Base-by-base conservation (phyloP, 2,797 vertebrate species). In the Amblyopsis hoosieri region DNA sequence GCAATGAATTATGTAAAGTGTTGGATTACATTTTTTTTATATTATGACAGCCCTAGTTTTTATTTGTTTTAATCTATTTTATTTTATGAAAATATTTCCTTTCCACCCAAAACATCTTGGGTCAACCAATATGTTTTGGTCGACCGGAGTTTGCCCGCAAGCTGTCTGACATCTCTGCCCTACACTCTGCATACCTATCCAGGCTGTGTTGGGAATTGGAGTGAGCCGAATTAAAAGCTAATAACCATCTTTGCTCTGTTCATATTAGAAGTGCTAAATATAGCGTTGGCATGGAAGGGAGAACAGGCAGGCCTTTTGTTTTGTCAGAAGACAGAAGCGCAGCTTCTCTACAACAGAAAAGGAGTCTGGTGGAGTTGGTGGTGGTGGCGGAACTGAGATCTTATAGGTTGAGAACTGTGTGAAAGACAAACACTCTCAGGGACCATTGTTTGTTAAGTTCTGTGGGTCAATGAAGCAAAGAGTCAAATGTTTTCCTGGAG, bases 401-500 rank as follows among this genome's bases (percentile, higher is more conserved):
- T 70, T 15, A 23, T 45, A 64, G 52, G 58, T 54, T 60, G 23
- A 57, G 65, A 78, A 57, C 76, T 68, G 64, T 64, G 54, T 63
- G 66, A 71, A 72, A 54, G 60, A 60, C 55, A 71, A 72, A 54
- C 59, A 60, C 57, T 70, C 68, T 75, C 59, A 8, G 49, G 33
- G 63, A 37, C 11, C 31, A 56, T 55, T 59, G 71, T 78, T 83
- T 78, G 75, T 76, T 74, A 62, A 71, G 68, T 49, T 52, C 60
- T 61, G 57, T 11, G 6, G 59, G 82, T 81, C 81, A 81, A 60
- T 83, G 69, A 84, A 65, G 48, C 62, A 76, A 54, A 64, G 57
- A 66, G 63, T 15, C 48, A 65, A 7, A 54, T 72, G 74, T 74
- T 82, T 59, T 42, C 67, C 57, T 73, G 71, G 47, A 63, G 63